Base-by-base conservation (phyloP, 1,140 invertebrate species). In the Drosophila trapezifrons region DNA sequence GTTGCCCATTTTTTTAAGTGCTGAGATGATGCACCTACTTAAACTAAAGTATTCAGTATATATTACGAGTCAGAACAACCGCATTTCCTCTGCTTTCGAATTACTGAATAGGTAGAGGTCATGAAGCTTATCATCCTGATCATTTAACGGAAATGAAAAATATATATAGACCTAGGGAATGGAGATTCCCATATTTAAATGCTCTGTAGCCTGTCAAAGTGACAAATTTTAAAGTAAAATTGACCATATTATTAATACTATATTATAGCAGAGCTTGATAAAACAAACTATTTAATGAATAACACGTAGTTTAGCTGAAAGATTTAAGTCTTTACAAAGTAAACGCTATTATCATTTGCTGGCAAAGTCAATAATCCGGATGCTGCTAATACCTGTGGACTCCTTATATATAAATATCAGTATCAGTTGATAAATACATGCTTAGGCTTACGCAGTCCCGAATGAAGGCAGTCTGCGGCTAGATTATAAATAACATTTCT, bases 281-380 rank as follows among this genome's bases (percentile, higher is more conserved):
- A 25, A 10, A 13, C 5, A 5, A 17, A 4, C 6, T 27, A 9
- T 2, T 47, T 42, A 10, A 10, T 32, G 10, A 32, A 32, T 0
- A 32, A 12, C 29, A 32, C 29, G 9, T 32, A 17, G 17, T 15
- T 49, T 6, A 29, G 0, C 46, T 35, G 2, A 9, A 32, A 32
- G 20, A 12, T 35, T 4, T 22, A 13, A 20, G 27, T 10, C 18
- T 49, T 49, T 22, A 32, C 13, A 13, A 29, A 20, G 15, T 13
- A 32, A 32, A 67, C 18, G 0, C 2, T 18, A 25, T 35, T 32
- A 57, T 71, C 13, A 17, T 35, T 12, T 29, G 13, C 25, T 29
- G 10, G 18, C 52, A 40, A 57, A 71, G 67, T 70, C 43, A 71
- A 71, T 47, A 70, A 40, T 35, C 51, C 65, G 67, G 65, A 70